Evolutionary conservation across 2,888 invertebrate genomes (phyloP), one percentile per base, ranked within the genome.

Genomic region (Diadromus collaris): DNA sequence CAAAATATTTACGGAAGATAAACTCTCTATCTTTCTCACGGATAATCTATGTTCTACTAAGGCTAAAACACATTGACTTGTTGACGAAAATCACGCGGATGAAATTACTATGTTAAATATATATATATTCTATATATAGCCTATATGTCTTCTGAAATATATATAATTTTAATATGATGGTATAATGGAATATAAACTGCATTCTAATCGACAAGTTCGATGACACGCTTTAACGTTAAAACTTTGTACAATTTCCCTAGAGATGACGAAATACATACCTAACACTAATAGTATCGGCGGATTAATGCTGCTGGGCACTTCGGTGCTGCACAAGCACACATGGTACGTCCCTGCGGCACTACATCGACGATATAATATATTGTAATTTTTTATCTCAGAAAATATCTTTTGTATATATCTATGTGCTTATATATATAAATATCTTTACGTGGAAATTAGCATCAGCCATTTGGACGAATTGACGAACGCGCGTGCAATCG

Each of bases 241-340:
- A 68, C 69, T 73, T 73, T 78, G 78, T 78, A 78, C 78, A 78
- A 78, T 78, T 74, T 54, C 58, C 32, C 58, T 56, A 71, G 56
- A 65, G 32, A 65, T 38, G 56, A 60, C 44, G 44, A 56, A 44
- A 51, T 51, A 79, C 51, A 19, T 51, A 79, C 51, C 67, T 58
- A 63, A 16, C 34, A 51, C 38, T 64, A 61, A 34, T 68, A 56
- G 21, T 48, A 60, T 58, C 51, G 51, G 24, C 24, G 51, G 51
- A 6, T 51, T 51, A 10, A 51, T 24, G 51, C 51, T 51, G 24
- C 51, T 9, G 21, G 24, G 13, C 21, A 51, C 51, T 24, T 51
- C 51, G 51, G 51, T 51, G 9, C 51, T 51, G 24, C 13, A 51
- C 21, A 24, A 51, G 51, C 51, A 21, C 21, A 21, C 21, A 24